Base-by-base conservation (phyloP, 2,888 invertebrate genomes). In the Calameuta idolon region DNA sequence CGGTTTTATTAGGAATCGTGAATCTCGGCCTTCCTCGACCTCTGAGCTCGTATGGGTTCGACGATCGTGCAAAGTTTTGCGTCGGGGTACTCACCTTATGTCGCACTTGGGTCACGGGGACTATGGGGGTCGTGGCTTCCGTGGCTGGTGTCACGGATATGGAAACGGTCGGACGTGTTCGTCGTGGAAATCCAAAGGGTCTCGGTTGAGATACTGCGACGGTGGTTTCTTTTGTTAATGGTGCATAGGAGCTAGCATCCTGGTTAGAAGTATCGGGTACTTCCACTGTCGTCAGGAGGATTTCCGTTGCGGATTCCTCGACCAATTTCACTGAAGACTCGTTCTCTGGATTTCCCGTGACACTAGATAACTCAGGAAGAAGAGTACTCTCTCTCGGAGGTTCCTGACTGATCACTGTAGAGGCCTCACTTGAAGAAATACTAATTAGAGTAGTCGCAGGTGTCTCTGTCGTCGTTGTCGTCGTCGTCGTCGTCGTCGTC, bases 181-280 rank as follows among this genome's bases (percentile, higher is more conserved):
- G 90, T 84, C 92, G 90, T 69, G 92, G 91, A 83, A 92, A 93
- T 87, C 93, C 92, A 87, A 93, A 93, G 34, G 93, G 93, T 89
- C 93, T 90, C 82, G 93, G 93, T 89, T 93, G 93, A 84, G 93
- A 92, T 81, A 93, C 91, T 76, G 90, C 87, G 76, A 92, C 90
- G 79, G 90, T 80, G 34, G 73, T 77, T 34, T 69, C 11, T 31
- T 81, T 77, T 76, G 83, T 83, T 81, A 31, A 23, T 15, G 71
- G 71, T 23, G 31, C 31, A 9, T 55, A 23, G 5, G 23, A 23
- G 23, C 23, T 55, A 55, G 68, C 34, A 55, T 55, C 55, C 55
- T 55, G 55, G 55, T 55, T 31, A 31, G 79, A 68, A 33, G 74
- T 76, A 55, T 81, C 78, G 5, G 81, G 76, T 33, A 85, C 83